phyloP scores from a whole-genome alignment of 2,113 vertebrate species.

The Tenebrosternarchus preto region DNA sequence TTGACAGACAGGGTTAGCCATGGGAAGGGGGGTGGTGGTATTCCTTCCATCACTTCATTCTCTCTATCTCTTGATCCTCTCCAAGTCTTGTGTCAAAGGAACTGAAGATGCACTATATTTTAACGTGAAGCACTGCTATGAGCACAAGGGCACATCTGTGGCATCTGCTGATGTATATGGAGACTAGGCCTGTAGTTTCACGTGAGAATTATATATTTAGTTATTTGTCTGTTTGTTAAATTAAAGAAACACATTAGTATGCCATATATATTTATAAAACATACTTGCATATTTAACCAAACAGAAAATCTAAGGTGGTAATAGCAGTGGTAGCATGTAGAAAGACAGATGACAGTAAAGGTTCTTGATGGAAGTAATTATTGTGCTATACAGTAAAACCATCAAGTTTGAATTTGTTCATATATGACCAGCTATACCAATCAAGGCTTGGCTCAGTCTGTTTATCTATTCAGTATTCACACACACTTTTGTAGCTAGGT shows the following conservation, averaged over 20 bases:
- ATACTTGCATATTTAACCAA: no score
- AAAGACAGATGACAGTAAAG: neutral
- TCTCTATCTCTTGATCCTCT: constrained; percentile 22
- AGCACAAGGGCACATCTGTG: neutral
- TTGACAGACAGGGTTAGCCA: constrained; percentile 52
- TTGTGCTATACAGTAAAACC: neutral
- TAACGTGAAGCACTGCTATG: constrained; percentile 12
- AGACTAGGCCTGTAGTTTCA: neutral
- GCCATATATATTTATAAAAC: no score
- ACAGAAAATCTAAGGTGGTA: no score
- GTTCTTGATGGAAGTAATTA: neutral
- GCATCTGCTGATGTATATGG: neutral
- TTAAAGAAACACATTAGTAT: neutral
- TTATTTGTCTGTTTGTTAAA: neutral
- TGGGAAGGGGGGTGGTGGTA: constrained; percentile 46
- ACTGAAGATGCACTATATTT: neutral
- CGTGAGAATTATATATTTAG: neutral
- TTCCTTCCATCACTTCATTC: constrained; percentile 29
- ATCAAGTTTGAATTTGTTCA: neutral
- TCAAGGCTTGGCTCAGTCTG: neutral
- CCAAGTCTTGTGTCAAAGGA: neutral
- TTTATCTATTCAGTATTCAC: neutral
- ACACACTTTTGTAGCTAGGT: neutral
- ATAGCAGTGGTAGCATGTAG: constrained; percentile 65
- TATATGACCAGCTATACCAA: neutral